Conservation (phyloP, 2,113 vertebrate genomes). For the Naja naja region DNA sequence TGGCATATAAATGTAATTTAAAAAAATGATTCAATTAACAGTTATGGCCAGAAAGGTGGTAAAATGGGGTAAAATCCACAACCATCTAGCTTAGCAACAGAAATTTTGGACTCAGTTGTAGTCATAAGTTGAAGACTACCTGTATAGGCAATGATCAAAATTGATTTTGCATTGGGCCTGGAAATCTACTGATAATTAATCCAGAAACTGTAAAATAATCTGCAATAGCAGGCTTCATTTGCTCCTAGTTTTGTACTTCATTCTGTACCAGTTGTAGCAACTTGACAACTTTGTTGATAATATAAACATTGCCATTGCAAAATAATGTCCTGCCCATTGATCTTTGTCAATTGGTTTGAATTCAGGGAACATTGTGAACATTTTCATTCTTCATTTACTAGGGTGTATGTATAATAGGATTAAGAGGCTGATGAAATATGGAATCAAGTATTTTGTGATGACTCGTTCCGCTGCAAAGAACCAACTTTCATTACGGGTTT, state of each 20-base stretch:
- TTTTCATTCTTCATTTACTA: constrained; percentile 20
- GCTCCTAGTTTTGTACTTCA: not conserved
- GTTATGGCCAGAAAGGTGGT: not conserved
- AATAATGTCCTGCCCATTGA: not conserved
- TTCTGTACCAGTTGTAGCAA: not conserved
- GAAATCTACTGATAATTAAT: not conserved
- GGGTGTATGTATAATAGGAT: constrained; percentile 18
- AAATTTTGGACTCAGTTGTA: not conserved
- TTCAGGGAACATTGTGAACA: not conserved
- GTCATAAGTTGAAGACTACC: not conserved
- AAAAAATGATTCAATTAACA: not conserved
- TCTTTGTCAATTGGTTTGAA: not conserved
- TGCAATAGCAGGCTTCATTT: not conserved
- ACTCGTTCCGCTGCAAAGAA: not conserved
- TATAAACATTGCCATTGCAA: not conserved
- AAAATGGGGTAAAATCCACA: not conserved
- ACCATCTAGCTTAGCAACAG: not conserved
- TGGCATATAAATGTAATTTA: no score
- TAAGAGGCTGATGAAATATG: not conserved
- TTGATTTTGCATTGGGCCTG: not conserved
- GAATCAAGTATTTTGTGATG: not conserved
- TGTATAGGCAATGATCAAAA: not conserved
- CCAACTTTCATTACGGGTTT: constrained; percentile 11
- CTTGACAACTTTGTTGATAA: not conserved
- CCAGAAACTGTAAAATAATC: not conserved